These are phyloP conservation scores for Chymomyza amoena DNA, from an alignment of 2,888 invertebrate genomes.

Conservation along the genomic window DNA sequence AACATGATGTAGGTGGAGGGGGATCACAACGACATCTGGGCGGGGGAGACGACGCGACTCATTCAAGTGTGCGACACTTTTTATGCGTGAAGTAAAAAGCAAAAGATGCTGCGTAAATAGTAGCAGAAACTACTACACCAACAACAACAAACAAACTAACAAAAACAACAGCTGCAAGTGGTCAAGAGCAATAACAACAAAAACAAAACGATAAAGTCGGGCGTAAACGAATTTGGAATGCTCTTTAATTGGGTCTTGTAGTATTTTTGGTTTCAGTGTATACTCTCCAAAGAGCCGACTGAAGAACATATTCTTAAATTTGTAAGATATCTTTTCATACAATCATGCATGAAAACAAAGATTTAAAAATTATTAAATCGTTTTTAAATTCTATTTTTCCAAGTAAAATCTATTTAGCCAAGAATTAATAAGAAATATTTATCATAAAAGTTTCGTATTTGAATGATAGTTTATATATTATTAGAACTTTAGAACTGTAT, in stretches of 20 bases:
- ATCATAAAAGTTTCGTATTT: too few relatives aligned
- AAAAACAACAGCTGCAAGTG: slow-evolving; percentile 32
- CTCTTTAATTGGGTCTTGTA: too few relatives aligned
- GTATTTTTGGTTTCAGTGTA: too few relatives aligned
- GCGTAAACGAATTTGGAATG: slow-evolving; percentile 9
- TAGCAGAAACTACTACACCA: slow-evolving; percentile 15
- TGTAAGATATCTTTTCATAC: too few relatives aligned
- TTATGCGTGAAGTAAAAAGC: slow-evolving; percentile 60
- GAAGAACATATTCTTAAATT: too few relatives aligned
- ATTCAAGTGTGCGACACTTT: slow-evolving; percentile 70
- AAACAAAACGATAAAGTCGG: slow-evolving; percentile 25
- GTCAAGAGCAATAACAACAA: slow-evolving; percentile 27
- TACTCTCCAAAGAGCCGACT: too few relatives aligned
- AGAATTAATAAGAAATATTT: too few relatives aligned
- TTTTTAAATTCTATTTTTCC: too few relatives aligned
- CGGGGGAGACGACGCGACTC: slow-evolving; percentile 49
- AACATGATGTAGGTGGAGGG: neutral
- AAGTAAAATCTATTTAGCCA: too few relatives aligned
- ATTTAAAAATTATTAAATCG: too few relatives aligned
- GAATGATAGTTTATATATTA: too few relatives aligned
- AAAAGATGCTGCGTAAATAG: slow-evolving; percentile 27
- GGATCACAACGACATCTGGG: slow-evolving; percentile 14
- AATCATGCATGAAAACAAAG: too few relatives aligned
- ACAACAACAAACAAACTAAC: slow-evolving; percentile 17
- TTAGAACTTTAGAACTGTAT: rapidly evolving